phyloP scores from a whole-genome alignment of 2,113 vertebrate species.

The Trogon surrucura region DNA sequence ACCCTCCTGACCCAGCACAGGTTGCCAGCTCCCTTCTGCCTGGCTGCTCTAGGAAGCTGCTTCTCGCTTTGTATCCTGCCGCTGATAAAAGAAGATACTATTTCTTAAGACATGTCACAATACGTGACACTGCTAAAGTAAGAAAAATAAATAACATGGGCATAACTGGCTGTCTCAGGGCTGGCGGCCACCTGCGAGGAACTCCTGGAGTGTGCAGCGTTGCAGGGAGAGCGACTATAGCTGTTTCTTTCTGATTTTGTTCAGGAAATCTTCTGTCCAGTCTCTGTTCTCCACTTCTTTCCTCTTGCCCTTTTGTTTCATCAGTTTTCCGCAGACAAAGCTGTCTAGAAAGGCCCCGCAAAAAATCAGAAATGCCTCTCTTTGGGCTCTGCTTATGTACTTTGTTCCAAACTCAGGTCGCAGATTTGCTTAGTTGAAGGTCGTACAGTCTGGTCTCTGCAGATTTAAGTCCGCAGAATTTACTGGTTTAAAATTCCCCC shows the following conservation, averaged over 20 bases:
- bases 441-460: not conserved
- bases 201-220: not conserved
- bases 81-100: not conserved
- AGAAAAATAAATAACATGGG: slow-evolving; percentile 47
- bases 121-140: slow-evolving; percentile 1
- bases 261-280: slow-evolving; percentile 19
- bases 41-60: slow-evolving; percentile 41
- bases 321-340: not conserved
- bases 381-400: not conserved
- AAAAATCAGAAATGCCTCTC: slow-evolving; percentile 11
- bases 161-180: not conserved
- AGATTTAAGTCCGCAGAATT: not conserved
- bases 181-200: not conserved
- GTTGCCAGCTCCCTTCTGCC: slow-evolving; percentile 58
- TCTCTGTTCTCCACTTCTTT: slow-evolving; percentile 3
- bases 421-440: not conserved
- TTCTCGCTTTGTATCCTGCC: slow-evolving; percentile 33
- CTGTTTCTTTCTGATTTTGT: not conserved
- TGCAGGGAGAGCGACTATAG: not conserved
- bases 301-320: not conserved
- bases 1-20: slow-evolving; percentile 61
- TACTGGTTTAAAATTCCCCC: not conserved
- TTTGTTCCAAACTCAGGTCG: not conserved
- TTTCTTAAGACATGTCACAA: slow-evolving; percentile 1
- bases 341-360: not conserved